A percentile compares a stretch with the other conserved stretches of the same genome.
Conservation (phyloP, 2,113 vertebrate species). For the Sclerurus mexicanus region DNA sequence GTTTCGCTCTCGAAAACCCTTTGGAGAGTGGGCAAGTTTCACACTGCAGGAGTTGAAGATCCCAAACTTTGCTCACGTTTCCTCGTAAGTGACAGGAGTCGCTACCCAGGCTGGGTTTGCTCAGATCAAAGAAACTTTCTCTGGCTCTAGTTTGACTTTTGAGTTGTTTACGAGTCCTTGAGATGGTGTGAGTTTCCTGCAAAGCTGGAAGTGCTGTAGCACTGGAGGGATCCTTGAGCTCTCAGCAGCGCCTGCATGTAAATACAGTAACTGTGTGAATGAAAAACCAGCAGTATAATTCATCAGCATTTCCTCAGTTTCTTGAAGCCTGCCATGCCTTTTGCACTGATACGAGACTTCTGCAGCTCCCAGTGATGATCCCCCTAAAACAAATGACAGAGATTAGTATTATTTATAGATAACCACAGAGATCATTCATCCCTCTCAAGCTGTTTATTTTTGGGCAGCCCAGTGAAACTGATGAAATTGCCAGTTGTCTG, state of each 20-base stretch:
- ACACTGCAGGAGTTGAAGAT: background rate
- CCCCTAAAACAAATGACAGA: constrained; percentile 43
- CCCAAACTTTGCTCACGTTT: background rate
- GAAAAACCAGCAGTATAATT: background rate
- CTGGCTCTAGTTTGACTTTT: background rate
- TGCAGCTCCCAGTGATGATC: background rate
- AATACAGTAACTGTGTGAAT: background rate
- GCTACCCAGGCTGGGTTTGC: background rate
- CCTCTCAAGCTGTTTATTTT: constrained; percentile 65
- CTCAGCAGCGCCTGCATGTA: background rate
- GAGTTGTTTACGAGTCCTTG: background rate
- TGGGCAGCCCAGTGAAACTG: constrained; percentile 64
- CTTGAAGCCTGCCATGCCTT: background rate
- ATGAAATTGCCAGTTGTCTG: constrained; percentile 70
- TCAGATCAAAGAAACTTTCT: background rate
- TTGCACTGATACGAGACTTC: background rate
- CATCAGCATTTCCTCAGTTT: background rate
- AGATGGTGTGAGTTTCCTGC: background rate
- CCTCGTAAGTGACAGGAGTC: background rate
- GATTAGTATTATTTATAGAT: constrained; percentile 65
- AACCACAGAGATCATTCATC: constrained; percentile 40
- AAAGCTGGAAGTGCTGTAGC: background rate
- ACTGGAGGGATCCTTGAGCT: background rate
- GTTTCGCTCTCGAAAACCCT: background rate
- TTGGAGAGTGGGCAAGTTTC: background rate